Evolutionary conservation across 2,797 vertebrate genomes (phyloP).

Genomic region (Petrocephalus schoutedeni): DNA sequence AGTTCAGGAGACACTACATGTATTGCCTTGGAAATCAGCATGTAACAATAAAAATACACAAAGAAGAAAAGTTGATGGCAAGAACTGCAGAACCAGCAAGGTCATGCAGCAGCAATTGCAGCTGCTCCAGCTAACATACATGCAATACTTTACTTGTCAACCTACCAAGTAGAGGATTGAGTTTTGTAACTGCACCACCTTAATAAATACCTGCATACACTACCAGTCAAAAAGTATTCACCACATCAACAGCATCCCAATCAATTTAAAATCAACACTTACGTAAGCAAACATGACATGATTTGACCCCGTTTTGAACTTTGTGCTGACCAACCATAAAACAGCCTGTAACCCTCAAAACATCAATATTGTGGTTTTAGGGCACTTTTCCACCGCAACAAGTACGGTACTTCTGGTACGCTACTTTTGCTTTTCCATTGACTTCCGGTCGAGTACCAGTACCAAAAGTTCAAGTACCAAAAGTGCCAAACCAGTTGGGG

Average conservation of each 20-base stretch:
- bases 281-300: neutral
- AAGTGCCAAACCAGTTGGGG: too few species aligned
- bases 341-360: neutral
- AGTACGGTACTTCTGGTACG: too few species aligned
- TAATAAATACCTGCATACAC: neutral
- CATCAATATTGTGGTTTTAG: neutral
- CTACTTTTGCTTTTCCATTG: too few species aligned
- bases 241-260: neutral
- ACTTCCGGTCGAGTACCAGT: too few species aligned
- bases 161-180: neutral
- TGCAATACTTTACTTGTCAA: neutral
- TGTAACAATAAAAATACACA: neutral
- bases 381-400: too few species aligned
- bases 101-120: neutral
- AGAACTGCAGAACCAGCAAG: neutral
- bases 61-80: neutral
- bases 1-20: constrained; percentile 31
- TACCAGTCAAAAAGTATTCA: neutral
- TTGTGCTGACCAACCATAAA: neutral
- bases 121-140: neutral
- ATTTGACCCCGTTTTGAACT: neutral
- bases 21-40: neutral
- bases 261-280: neutral
- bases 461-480: too few species aligned
- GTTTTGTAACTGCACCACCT: neutral